phyloP scores from a whole-genome alignment of 2,113 vertebrate species.

The Arothron firmamentum region DNA sequence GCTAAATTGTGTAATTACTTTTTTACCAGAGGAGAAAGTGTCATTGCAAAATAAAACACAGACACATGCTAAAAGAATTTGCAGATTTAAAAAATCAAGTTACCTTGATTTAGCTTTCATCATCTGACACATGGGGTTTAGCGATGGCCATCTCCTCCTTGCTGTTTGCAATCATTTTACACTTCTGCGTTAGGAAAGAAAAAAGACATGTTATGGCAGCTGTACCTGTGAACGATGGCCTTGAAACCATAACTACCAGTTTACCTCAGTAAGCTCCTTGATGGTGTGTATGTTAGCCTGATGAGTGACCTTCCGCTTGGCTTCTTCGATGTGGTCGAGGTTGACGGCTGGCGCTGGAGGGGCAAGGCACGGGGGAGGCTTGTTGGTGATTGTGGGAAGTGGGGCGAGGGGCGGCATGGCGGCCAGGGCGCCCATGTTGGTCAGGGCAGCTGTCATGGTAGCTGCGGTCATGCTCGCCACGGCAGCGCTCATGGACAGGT shows the following conservation, averaged over 20 bases:
- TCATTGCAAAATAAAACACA: background rate
- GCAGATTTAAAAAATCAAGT: background rate
- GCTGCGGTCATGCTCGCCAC: conserved; percentile 80
- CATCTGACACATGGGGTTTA: conserved; percentile 91
- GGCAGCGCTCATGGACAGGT: conserved; percentile 78
- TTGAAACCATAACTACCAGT: background rate
- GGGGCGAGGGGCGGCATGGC: conserved; percentile 77
- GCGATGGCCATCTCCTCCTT: conserved; percentile 93
- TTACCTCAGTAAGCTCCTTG: conserved; percentile 96
- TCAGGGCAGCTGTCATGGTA: conserved; percentile 78
- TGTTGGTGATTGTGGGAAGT: conserved; percentile 78
- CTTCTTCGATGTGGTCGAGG: conserved; percentile 78
- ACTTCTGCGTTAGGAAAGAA: conserved; percentile 80
- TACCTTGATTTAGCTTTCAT: conserved; percentile 75
- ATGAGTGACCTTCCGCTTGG: conserved; percentile 88
- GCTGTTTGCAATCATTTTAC: conserved; percentile 98
- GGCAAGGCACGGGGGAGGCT: conserved; percentile 71
- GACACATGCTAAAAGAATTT: background rate
- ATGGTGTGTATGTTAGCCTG: conserved; percentile 94
- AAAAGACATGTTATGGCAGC: background rate
- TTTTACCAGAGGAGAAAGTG: background rate
- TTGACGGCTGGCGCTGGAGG: conserved; percentile 72
- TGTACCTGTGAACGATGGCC: background rate
- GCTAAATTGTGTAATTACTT: background rate
- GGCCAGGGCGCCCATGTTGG: conserved; percentile 79